Base-by-base conservation (phyloP, 2,113 vertebrate species). In the Mus spicilegus region DNA sequence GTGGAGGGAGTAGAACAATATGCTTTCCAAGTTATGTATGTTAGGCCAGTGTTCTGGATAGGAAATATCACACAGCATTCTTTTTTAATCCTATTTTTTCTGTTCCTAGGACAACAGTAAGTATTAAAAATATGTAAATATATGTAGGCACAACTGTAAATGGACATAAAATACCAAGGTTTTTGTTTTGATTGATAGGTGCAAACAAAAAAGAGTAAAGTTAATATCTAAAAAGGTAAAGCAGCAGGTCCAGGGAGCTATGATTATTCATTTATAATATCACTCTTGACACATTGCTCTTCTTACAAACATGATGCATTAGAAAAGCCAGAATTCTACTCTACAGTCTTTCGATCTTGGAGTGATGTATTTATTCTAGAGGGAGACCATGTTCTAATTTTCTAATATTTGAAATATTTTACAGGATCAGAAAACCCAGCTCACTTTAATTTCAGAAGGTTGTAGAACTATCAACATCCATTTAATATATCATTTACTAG, bases 151-250 rank as follows among this genome's bases (percentile, higher is more conserved):
- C n/a, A 93, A 77, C 0, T 36, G 13, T 7, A 91, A 77, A 13
- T 42, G 5, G 1, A 7, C 19, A 24, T 54, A 63, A 26, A 56
- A 78, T 19, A 1, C 46, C n/a, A 14, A 7, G 20, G 24, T n/a
- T 85, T 87, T 95, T 33, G 65, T 88, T 88, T 94, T 33, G 72
- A 85, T 88, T 92, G 63, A 58, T 24, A 84, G 26, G 30, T 76
- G 20, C 67, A 33, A 26, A 42, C 5, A 49, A 28, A 36, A 72
- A 36, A 46, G 49, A 9, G 2, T 30, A 28, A 33, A 20, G 4
- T 19, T 28, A 49, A 67, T 12, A 30, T 11, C 17, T 22, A 49
- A 9, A 42, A 69, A 51, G 46, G 0, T 5, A 4, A 33, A 12
- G 19, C 2, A 33, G 2, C 0, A 0, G 5, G 11, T 33, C 5